Conservation (phyloP, 2,797 vertebrate genomes). For the Clarias pachynema region DNA sequence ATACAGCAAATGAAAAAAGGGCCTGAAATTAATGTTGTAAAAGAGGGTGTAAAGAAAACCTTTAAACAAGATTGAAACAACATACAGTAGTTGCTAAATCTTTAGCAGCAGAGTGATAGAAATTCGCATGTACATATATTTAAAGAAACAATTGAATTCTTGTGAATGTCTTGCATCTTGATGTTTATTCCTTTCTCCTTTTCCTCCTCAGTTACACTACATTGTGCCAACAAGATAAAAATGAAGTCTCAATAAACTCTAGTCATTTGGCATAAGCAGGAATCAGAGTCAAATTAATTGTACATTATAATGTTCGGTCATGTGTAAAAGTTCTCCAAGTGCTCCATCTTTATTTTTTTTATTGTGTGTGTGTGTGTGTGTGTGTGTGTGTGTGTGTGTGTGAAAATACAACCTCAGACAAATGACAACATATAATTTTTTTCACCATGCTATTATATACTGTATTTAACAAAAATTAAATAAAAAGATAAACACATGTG, state of each 20-base stretch:
- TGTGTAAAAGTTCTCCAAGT: too few species aligned
- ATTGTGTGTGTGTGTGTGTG: too few species aligned
- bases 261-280: conserved; percentile 46
- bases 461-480: too few species aligned
- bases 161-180: conserved; percentile 79
- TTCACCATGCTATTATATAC: too few species aligned
- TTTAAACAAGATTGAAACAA: conserved; percentile 54
- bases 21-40: conserved; percentile 45
- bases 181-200: conserved; percentile 56
- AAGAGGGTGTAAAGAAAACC: conserved; percentile 52
- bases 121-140: conserved; percentile 72
- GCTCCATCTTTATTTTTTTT: too few species aligned
- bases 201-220: conserved; percentile 29
- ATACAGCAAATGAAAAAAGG: conserved; percentile 15
- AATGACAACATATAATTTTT: too few species aligned
- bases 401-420: too few species aligned
- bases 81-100: conserved; percentile 55
- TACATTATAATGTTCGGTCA: conserved; percentile 52
- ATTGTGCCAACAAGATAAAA: conserved; percentile 45
- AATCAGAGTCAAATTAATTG: conserved; percentile 49
- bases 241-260: conserved; percentile 51
- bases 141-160: conserved; percentile 79
- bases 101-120: conserved; percentile 60
- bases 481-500: too few species aligned
- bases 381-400: too few species aligned